Base-by-base conservation (phyloP, 2,113 vertebrate species). In the Hemibagrus wyckioides region DNA sequence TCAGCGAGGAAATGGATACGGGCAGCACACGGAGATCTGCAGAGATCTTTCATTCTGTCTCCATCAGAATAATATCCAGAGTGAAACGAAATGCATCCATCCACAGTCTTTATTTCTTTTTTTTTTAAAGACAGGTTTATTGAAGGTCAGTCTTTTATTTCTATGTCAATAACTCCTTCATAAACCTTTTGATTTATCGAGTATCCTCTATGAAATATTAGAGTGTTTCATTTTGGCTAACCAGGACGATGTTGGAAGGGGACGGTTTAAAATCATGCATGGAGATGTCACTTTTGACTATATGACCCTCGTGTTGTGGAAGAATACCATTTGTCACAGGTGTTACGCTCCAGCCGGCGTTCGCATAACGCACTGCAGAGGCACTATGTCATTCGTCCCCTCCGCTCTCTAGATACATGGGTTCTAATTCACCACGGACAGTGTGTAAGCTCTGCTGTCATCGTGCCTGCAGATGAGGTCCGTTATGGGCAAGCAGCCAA, bases 381-480 rank as follows among this genome's bases (percentile, higher is more conserved):
- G 73, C 63, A 48, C 57, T 41, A 61, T 73, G 75, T 85, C 71
- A 61, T 81, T 23, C 33, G 28, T 59, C 54, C 33, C 23, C 50
- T 69, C 54, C 17, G 8, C 39, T 80, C 73, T 89, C 61, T 84
- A 85, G 80, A 80, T 63, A 69, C 71, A 52, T 52, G 79, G n/a
- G 28, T 71, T 85, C 41, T 79, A 86, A 88, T 36, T 88, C 84
- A 79, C 69, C 63, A 54, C 21, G 52, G 81, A 83, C 63, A 71
- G 52, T 84, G 73, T 89, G 88, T 76, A 83, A 89, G 80, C 80
- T 82, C 8, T 69, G 36, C 19, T 83, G 79, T 85, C 39, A 48
- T 52, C 33, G 13, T 39, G 83, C 48, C 77, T 85, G 88, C 36
- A 59, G 79, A 89, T 80, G 63, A 86, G 82, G 71, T 48, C 48